Percentiles rank a stretch among this genome's conserved stretches.
Evolutionary conservation across 2,797 vertebrate genomes (phyloP).

Genomic region (Poecilia gillii): DNA sequence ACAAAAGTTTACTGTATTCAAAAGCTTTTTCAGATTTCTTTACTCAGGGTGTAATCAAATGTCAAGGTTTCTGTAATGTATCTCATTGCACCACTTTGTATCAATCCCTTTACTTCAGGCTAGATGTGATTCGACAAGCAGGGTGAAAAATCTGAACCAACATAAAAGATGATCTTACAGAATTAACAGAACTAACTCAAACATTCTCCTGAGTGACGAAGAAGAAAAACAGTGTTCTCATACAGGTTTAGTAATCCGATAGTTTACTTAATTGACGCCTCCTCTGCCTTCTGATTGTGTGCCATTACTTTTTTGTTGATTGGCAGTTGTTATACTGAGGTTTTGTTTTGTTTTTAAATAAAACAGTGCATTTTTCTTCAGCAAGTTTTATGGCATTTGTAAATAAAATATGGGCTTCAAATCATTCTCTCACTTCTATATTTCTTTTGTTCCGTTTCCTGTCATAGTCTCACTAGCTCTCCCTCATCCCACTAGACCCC

Average conservation of each 20-base stretch:
- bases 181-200: neutral
- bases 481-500: slow-evolving; percentile 64
- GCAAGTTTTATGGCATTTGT: neutral
- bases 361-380: neutral
- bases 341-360: neutral
- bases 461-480: slow-evolving; percentile 33
- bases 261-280: neutral
- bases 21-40: neutral
- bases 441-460: slow-evolving; percentile 30
- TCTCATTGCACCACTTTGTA: neutral
- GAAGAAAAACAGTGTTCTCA: neutral
- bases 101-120: neutral
- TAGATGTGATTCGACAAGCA: neutral
- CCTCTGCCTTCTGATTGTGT: neutral
- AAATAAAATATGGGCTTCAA: slow-evolving; percentile 8
- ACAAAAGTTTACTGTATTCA: neutral
- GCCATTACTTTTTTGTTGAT: neutral
- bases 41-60: neutral
- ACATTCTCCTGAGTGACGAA: neutral
- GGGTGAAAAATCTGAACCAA: neutral
- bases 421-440: slow-evolving; percentile 4
- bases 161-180: neutral
- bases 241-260: neutral
- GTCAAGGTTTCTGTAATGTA: neutral
- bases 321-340: neutral